Evolutionary conservation across 2,888 invertebrate genomes (phyloP).

Genomic region (Meiosimyza platycephala): DNA sequence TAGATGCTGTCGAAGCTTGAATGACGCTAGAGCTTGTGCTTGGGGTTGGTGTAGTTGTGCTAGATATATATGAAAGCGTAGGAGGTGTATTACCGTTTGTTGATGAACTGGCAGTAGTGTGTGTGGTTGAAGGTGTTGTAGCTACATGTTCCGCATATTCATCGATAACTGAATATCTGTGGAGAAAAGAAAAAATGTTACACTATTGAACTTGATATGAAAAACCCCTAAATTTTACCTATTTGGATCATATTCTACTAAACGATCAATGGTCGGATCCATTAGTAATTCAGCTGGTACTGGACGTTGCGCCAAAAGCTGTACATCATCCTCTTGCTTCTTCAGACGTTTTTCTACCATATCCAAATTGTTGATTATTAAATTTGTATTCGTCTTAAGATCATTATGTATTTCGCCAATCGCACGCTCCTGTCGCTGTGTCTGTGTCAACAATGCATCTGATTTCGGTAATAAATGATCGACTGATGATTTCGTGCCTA

Average conservation of each 20-base stretch:
- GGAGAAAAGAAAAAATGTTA: slow-evolving; percentile 23
- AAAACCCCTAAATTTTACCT: slow-evolving; percentile 67
- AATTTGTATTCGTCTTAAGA: slow-evolving; percentile 82
- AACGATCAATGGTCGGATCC: slow-evolving; percentile 81
- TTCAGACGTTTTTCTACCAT: slow-evolving; percentile 86
- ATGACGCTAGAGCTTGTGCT: slow-evolving; percentile 41
- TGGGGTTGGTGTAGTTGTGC: slow-evolving; percentile 52
- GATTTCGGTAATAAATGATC: slow-evolving; percentile 89
- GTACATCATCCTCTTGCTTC: slow-evolving; percentile 87
- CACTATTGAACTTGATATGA: background rate
- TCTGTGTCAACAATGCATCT: slow-evolving; percentile 85
- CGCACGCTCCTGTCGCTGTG: slow-evolving; percentile 86
- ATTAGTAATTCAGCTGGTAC: slow-evolving; percentile 79
- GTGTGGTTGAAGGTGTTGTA: slow-evolving; percentile 45
- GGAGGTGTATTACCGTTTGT: slow-evolving; percentile 49
- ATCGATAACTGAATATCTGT: slow-evolving; percentile 64
- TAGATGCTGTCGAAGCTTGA: slow-evolving; percentile 44
- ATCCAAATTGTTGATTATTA: slow-evolving; percentile 87
- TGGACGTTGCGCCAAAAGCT: slow-evolving; percentile 80
- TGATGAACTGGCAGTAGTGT: slow-evolving; percentile 61
- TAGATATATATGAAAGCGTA: slow-evolving; percentile 46
- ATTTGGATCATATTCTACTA: slow-evolving; percentile 82
- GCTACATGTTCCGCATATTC: slow-evolving; percentile 62
- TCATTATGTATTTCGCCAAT: slow-evolving; percentile 89
- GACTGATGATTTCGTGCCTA: slow-evolving; percentile 88